Evolutionary conservation across 2,113 vertebrate species (phyloP).

Genomic region (Callaeas wilsoni): DNA sequence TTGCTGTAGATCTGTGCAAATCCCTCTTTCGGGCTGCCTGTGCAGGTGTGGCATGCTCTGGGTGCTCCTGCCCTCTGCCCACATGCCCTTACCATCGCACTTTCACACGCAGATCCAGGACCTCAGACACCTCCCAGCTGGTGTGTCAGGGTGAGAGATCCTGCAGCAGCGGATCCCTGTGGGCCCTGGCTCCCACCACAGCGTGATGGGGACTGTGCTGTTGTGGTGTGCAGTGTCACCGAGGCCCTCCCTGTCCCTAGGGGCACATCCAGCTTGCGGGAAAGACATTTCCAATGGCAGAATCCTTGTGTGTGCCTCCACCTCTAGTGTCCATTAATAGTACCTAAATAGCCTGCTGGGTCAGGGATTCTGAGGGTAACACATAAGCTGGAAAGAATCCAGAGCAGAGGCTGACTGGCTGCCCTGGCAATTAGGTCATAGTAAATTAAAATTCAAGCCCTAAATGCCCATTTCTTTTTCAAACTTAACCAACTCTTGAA

Average conservation of each 20-base stretch:
- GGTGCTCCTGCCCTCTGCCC: neutral
- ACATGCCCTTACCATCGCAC: fast-evolving
- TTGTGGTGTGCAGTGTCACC: fast-evolving
- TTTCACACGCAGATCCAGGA: fast-evolving
- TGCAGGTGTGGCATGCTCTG: neutral
- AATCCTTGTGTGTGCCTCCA: neutral
- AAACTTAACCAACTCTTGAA: neutral
- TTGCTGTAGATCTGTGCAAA: neutral
- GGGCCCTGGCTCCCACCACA: neutral
- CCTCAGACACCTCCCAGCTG: neutral
- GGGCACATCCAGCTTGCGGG: neutral
- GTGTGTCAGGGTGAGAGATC: neutral
- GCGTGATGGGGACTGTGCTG: fast-evolving
- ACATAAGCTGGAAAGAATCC: neutral
- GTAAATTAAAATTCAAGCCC: neutral
- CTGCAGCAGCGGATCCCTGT: neutral
- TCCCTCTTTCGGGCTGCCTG: neutral
- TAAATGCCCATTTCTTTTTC: neutral
- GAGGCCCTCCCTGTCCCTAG: neutral
- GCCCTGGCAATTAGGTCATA: neutral
- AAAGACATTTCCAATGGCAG: fast-evolving
- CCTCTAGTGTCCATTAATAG: neutral
- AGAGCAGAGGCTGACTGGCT: neutral
- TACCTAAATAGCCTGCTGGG: neutral
- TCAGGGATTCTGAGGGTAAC: neutral